Evolutionary conservation across 2,113 vertebrate genomes (phyloP).

Genomic region (Rhinogobius similis): DNA sequence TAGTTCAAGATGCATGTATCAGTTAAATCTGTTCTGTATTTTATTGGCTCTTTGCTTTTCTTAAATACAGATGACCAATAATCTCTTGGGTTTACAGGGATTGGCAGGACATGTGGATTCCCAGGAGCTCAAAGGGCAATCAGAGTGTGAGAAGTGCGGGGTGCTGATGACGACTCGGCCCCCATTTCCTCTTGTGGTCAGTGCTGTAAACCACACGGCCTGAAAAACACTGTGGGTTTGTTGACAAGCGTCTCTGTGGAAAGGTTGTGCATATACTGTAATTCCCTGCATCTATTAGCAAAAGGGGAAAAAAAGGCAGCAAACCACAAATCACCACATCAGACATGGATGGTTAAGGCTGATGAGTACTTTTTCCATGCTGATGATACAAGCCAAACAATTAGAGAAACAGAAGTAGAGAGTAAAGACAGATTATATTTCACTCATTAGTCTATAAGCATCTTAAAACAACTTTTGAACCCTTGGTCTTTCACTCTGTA

Average conservation of each 20-base stretch:
- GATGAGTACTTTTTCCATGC: no score
- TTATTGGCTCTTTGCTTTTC: background rate
- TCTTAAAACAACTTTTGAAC: no score
- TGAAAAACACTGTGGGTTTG: constrained; percentile 46
- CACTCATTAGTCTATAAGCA: background rate
- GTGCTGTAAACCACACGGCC: constrained; percentile 53
- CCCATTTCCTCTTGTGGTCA: constrained; percentile 62
- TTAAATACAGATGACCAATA: background rate
- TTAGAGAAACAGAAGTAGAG: background rate
- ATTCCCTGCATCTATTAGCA: constrained; percentile 50
- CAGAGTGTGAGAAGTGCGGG: constrained; percentile 31
- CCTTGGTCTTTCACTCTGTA: no score
- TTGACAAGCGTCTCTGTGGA: constrained; percentile 58
- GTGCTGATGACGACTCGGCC: constrained; percentile 44
- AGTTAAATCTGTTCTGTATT: background rate
- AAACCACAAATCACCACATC: background rate
- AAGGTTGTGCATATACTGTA: constrained; percentile 24
- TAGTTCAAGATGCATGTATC: no score
- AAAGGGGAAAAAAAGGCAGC: constrained; percentile 16
- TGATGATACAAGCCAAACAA: background rate
- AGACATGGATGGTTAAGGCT: constrained; percentile 12
- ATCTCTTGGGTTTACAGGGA: constrained; percentile 9
- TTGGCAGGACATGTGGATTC: background rate
- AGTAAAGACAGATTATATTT: background rate
- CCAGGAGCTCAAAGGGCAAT: constrained; percentile 25